Conservation (phyloP, 2,113 vertebrate species). For the Sprattus sprattus region DNA sequence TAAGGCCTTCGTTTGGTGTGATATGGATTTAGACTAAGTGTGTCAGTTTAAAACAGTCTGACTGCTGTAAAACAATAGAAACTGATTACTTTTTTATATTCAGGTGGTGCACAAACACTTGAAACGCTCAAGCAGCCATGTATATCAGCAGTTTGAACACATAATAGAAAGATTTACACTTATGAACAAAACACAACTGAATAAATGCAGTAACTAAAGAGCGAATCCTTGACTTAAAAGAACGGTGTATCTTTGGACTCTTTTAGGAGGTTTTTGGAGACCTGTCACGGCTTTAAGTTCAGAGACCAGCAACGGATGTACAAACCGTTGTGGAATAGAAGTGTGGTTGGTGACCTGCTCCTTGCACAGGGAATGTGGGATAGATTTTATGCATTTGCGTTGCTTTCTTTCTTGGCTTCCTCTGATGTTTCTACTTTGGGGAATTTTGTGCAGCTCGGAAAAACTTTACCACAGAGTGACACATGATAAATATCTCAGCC, state of each 20-base stretch:
- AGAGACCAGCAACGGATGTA: not conserved
- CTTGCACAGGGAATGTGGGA: not conserved
- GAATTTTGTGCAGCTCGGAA: conserved; percentile 11
- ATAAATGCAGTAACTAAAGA: not conserved
- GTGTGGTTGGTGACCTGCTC: conserved; percentile 7
- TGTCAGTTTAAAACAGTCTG: not conserved
- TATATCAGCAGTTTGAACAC: not conserved
- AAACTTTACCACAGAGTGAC: conserved; percentile 13
- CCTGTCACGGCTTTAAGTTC: not conserved
- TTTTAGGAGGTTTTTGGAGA: not conserved
- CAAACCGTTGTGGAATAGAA: conserved; percentile 1
- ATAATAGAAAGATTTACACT: not conserved
- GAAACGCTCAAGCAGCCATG: not conserved
- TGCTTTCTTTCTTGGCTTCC: conserved; percentile 12
- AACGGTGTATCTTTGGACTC: not conserved
- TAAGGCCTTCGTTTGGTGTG: conserved; percentile 23
- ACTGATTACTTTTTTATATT: not conserved
- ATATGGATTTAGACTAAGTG: not conserved
- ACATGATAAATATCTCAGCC: not conserved
- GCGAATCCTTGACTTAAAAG: not conserved
- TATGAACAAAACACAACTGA: not conserved
- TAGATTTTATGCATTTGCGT: conserved; percentile 1
- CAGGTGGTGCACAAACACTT: not conserved
- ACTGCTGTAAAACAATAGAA: not conserved
- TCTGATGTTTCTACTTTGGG: conserved; percentile 10